Percentiles rank a stretch among this genome's conserved stretches.
These are phyloP conservation scores for Pachypanchax playfairii DNA, from an alignment of 2,113 vertebrate species.

Conservation along the genomic window DNA sequence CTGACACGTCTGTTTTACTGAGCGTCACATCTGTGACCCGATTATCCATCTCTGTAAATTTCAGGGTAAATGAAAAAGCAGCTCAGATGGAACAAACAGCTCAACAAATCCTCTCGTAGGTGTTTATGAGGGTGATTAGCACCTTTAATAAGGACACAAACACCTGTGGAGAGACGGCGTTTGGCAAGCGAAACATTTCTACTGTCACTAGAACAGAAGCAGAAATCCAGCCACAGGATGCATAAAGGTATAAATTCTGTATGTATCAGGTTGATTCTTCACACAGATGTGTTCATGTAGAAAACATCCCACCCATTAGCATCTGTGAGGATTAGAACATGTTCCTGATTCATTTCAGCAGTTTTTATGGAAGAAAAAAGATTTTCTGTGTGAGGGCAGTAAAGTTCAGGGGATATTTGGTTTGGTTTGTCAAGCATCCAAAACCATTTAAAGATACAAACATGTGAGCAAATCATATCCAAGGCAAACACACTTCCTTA, in stretches of 20 bases:
- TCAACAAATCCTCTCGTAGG: conserved; percentile 30
- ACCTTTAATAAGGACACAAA: conserved; percentile 40
- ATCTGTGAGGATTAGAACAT: conserved; percentile 60
- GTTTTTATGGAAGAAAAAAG: conserved; percentile 60
- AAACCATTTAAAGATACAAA: conserved; percentile 68
- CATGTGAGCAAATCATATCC: conserved; percentile 49
- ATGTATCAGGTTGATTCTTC: conserved; percentile 1
- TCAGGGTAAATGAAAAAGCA: neutral
- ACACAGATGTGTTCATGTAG: conserved; percentile 53
- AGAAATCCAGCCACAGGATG: neutral
- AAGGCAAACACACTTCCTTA: conserved; percentile 50
- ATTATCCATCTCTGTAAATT: neutral
- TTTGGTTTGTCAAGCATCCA: conserved; percentile 63
- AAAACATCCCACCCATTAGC: conserved; percentile 46
- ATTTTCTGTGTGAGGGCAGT: conserved; percentile 44
- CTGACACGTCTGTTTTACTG: too few relatives aligned
- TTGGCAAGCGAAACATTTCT: conserved; percentile 23
- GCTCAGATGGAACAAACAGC: neutral
- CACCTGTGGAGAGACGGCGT: conserved; percentile 32
- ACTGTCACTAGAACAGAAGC: neutral
- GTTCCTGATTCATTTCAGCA: conserved; percentile 46
- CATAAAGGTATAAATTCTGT: neutral
- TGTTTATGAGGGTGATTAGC: conserved; percentile 62
- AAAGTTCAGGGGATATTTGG: conserved; percentile 64
- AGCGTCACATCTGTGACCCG: neutral